Conservation (phyloP, 2,888 invertebrate species). For the Dichetophora obliterata region DNA sequence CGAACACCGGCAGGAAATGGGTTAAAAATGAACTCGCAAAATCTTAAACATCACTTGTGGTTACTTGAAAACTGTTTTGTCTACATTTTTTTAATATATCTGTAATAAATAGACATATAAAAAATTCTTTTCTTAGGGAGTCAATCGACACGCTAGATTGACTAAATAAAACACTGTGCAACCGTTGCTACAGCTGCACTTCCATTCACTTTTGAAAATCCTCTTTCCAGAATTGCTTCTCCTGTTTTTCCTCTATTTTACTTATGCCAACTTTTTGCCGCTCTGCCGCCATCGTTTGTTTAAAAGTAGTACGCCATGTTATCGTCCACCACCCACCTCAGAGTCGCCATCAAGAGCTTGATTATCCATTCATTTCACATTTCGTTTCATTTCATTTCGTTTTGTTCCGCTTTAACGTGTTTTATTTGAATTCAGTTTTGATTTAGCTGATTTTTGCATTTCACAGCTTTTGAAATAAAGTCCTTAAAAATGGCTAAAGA, state of each 20-base stretch:
- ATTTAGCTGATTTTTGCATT: background rate
- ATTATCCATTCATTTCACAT: conserved; percentile 24
- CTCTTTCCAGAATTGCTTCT: background rate
- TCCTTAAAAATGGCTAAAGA: no score
- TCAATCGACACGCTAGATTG: no score
- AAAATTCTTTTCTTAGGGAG: no score
- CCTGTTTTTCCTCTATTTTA: background rate
- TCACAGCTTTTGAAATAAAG: no score
- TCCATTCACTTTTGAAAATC: background rate
- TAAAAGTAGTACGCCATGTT: background rate
- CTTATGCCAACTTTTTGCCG: background rate
- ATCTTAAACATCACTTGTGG: no score
- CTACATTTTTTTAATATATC: no score
- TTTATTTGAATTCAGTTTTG: background rate
- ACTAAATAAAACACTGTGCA: background rate
- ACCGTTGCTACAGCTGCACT: background rate
- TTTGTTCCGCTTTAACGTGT: background rate
- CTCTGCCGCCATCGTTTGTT: background rate
- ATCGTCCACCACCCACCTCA: background rate
- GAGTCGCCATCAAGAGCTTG: background rate
- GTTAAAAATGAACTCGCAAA: no score
- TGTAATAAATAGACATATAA: no score
- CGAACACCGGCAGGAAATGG: no score
- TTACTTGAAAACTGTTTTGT: no score
- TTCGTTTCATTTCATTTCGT: conserved; percentile 10